These are phyloP conservation scores for Bombus waltoni DNA, from an alignment of 1,140 invertebrate species.

Conservation along the genomic window DNA sequence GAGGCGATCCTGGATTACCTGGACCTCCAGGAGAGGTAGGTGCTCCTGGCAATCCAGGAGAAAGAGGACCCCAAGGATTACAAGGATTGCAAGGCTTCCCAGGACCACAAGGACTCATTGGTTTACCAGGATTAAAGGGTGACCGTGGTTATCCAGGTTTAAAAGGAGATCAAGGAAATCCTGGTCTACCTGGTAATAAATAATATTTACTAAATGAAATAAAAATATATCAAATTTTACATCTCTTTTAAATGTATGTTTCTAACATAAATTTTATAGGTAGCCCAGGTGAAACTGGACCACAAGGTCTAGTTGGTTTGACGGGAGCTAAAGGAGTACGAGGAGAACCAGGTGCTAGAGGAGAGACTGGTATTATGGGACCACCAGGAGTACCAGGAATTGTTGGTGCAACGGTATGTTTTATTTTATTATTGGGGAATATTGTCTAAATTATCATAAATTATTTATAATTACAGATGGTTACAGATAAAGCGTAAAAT, in stretches of 20 bases:
- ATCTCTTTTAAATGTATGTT: not conserved
- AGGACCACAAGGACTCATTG: constrained; percentile 86
- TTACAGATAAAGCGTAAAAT: not conserved
- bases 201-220: not conserved
- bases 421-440: not conserved
- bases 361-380: constrained; percentile 87
- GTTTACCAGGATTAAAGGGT: constrained; percentile 88
- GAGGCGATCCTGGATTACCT: constrained; percentile 89
- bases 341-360: constrained; percentile 89
- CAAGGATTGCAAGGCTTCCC: constrained; percentile 86
- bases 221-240: not conserved
- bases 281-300: constrained; percentile 84
- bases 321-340: constrained; percentile 89
- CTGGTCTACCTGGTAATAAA: constrained; percentile 84
- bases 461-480: no score
- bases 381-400: constrained; percentile 67
- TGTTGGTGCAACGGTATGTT: constrained; percentile 61
- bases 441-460: not conserved
- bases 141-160: constrained; percentile 87
- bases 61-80: constrained; percentile 84
- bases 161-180: constrained; percentile 89
- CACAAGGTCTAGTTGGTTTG: constrained; percentile 85
- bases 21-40: constrained; percentile 89
- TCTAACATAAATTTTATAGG: constrained; percentile 72
- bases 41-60: constrained; percentile 87